Evolutionary conservation across 2,113 vertebrate genomes (phyloP).

Genomic region (Irena cyanogastra): DNA sequence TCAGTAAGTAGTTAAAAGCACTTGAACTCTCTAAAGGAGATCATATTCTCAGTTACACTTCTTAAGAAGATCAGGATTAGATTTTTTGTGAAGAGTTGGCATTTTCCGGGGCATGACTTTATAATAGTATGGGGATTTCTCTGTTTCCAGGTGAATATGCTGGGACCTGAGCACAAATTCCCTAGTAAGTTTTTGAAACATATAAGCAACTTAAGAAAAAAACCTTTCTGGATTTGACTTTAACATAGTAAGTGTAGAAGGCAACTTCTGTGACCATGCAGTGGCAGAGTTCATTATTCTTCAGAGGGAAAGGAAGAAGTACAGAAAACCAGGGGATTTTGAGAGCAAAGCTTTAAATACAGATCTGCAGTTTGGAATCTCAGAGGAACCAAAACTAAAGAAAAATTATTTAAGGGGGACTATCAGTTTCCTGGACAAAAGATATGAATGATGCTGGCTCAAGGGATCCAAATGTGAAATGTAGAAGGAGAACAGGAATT

Average conservation of each 20-base stretch:
- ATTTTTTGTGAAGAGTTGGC: not conserved
- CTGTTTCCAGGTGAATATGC: not conserved
- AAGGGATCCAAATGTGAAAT: not conserved
- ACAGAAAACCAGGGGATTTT: not conserved
- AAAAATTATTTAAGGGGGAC: not conserved
- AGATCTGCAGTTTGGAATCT: not conserved
- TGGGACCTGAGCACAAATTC: not conserved
- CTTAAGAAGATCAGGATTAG: not conserved
- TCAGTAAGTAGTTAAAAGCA: not conserved
- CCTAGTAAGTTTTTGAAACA: not conserved
- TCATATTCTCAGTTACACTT: not conserved
- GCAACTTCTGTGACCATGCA: not conserved
- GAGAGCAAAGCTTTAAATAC: not conserved
- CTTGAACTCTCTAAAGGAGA: not conserved
- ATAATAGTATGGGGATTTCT: not conserved
- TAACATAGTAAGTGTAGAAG: not conserved
- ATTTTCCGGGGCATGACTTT: not conserved
- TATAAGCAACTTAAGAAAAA: not conserved
- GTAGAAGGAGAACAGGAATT: not conserved
- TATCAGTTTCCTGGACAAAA: not conserved
- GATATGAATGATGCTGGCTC: not conserved
- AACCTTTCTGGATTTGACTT: not conserved
- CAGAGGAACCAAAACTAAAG: not conserved
- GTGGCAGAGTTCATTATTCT: not conserved
- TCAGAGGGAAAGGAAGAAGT: not conserved